phyloP scores from a whole-genome alignment of 2,113 vertebrate species.

The Microtus richardsoni region DNA sequence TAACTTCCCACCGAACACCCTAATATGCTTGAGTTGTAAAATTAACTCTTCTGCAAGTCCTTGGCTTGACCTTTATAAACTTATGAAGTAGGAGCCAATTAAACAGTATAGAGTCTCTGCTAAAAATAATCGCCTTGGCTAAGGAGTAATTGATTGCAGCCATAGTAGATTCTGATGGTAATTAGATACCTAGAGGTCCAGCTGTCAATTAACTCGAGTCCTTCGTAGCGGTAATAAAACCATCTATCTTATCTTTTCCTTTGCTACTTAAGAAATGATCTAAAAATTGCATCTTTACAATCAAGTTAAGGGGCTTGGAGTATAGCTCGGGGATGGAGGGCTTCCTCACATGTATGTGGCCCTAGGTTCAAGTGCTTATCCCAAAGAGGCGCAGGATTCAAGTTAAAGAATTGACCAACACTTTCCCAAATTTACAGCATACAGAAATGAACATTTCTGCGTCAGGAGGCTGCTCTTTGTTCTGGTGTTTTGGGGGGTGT shows the following conservation, averaged over 20 bases:
- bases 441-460: neutral
- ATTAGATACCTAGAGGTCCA: constrained; percentile 42
- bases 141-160: constrained; percentile 38
- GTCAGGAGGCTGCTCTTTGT: neutral
- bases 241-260: constrained; percentile 19
- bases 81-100: constrained; percentile 53
- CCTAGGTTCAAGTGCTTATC: neutral
- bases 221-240: constrained; percentile 36
- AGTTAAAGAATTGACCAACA: neutral
- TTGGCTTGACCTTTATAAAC: constrained; percentile 16
- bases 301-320: neutral
- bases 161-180: neutral
- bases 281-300: constrained; percentile 31
- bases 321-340: neutral
- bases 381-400: neutral
- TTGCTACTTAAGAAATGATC: constrained; percentile 20
- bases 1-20: neutral
- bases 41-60: constrained; percentile 23
- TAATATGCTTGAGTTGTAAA: constrained; percentile 33
- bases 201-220: constrained; percentile 48
- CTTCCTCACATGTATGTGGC: too few relatives aligned
- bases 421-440: neutral
- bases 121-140: constrained; percentile 55
- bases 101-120: constrained; percentile 46
- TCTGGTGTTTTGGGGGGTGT: neutral